Evolutionary conservation across 2,113 vertebrate species (phyloP).

Genomic region (Aviceda subcristata): DNA sequence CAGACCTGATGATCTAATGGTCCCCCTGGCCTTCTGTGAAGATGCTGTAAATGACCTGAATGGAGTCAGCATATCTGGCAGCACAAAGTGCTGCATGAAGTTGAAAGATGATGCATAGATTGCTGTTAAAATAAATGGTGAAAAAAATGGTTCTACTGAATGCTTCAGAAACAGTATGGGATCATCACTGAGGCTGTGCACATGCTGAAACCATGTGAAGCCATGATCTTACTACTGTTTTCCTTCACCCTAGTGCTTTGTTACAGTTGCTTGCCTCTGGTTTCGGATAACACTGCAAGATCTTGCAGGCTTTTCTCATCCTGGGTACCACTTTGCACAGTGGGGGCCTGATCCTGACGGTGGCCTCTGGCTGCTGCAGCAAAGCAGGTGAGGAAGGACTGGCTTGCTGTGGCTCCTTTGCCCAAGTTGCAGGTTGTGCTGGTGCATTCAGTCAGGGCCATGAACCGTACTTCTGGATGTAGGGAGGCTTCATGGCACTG

Average conservation of each 20-base stretch:
- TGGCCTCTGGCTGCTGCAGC: neutral
- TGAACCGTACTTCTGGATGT: neutral
- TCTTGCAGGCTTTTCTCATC: neutral
- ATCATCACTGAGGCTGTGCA: neutral
- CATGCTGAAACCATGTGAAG: neutral
- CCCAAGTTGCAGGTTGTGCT: neutral
- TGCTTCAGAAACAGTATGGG: neutral
- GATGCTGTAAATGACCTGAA: constrained; percentile 32
- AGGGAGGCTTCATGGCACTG: neutral
- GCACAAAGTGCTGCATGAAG: neutral
- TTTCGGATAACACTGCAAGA: neutral
- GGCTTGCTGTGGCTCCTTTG: neutral
- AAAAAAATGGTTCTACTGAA: neutral
- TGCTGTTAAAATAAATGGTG: neutral
- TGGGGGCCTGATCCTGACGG: neutral
- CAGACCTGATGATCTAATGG: constrained; percentile 58
- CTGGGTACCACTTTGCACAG: neutral
- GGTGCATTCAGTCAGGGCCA: neutral
- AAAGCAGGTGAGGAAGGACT: neutral
- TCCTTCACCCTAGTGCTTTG: neutral
- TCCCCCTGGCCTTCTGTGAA: constrained; percentile 24
- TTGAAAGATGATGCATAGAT: constrained; percentile 9
- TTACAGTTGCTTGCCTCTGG: neutral
- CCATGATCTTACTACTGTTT: neutral
- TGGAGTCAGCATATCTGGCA: constrained; percentile 46